Evolutionary conservation across 2,113 vertebrate genomes (phyloP).

Genomic region (Mesembrinibis cayennensis): DNA sequence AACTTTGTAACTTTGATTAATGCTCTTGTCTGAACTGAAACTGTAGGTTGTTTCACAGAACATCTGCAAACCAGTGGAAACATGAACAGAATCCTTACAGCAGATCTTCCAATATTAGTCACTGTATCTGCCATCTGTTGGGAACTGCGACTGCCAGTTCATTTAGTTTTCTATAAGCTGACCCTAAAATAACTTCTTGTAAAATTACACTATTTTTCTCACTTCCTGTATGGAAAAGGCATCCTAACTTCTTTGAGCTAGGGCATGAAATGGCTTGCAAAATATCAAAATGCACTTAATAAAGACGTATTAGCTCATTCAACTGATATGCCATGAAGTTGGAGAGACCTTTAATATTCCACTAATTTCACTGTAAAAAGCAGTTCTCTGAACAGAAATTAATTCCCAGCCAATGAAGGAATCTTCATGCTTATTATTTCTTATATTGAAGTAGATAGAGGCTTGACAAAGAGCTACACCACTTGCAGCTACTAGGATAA

Average conservation of each 20-base stretch:
- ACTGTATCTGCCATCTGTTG: conserved; percentile 25
- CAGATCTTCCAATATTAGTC: conserved; percentile 28
- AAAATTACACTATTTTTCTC: neutral
- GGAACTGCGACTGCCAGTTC: neutral
- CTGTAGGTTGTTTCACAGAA: conserved; percentile 38
- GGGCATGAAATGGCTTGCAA: neutral
- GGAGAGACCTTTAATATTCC: neutral
- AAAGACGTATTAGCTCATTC: neutral
- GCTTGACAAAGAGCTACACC: neutral
- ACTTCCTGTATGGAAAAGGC: neutral
- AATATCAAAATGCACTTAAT: neutral
- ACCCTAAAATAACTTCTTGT: conserved; percentile 32
- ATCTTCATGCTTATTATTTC: neutral
- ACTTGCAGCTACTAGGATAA: neutral
- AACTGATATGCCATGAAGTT: neutral
- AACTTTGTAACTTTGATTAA: conserved; percentile 27
- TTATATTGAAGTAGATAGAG: neutral
- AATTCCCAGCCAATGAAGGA: neutral
- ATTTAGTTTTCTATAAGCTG: conserved; percentile 5
- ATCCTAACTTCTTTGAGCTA: neutral
- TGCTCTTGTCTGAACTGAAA: conserved; percentile 43
- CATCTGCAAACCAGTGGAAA: conserved; percentile 64
- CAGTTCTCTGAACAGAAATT: neutral
- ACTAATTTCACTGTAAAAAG: neutral
- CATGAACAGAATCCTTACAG: conserved; percentile 50